Evolutionary conservation across 2,797 vertebrate species (phyloP).

Genomic region (Alfaro cultratus): DNA sequence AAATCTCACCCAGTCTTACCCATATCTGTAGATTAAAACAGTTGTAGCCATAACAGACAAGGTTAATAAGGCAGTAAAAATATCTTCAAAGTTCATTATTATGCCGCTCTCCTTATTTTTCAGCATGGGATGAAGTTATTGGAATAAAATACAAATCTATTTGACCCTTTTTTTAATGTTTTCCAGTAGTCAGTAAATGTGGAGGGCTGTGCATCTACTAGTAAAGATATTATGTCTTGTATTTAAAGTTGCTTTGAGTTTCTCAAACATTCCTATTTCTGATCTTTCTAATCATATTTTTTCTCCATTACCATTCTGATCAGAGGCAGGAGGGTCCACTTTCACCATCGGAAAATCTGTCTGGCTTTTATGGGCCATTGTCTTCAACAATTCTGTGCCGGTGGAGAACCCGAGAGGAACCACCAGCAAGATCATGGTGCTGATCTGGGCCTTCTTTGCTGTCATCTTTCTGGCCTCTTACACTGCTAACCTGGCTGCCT

Average conservation of each 20-base stretch:
- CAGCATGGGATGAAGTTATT: not conserved
- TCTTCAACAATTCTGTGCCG: constrained; percentile 97
- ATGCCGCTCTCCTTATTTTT: not conserved
- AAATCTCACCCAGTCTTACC: not conserved
- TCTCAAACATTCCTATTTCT: constrained; percentile 10
- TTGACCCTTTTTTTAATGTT: not conserved
- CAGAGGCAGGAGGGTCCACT: constrained; percentile 92
- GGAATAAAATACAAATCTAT: not conserved
- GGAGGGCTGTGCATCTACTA: not conserved
- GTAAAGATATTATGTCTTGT: constrained; percentile 10
- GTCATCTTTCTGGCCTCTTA: constrained; percentile 98
- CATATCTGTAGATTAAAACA: too few species aligned
- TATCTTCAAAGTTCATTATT: not conserved
- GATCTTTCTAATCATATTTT: constrained; percentile 7
- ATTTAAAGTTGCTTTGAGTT: constrained; percentile 10
- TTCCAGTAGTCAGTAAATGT: not conserved
- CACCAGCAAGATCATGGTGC: constrained; percentile 97
- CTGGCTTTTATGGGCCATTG: constrained; percentile 96
- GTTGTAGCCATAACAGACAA: not conserved
- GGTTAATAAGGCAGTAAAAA: not conserved
- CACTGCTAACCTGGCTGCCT: constrained; percentile 95
- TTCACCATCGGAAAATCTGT: constrained; percentile 97
- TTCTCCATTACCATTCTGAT: constrained; percentile 14
- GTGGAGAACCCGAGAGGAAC: constrained; percentile 96
- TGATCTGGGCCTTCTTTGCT: constrained; percentile 97